Evolutionary conservation across 2,888 invertebrate genomes (phyloP).

Genomic region (Gonocerus acuteangulatus): DNA sequence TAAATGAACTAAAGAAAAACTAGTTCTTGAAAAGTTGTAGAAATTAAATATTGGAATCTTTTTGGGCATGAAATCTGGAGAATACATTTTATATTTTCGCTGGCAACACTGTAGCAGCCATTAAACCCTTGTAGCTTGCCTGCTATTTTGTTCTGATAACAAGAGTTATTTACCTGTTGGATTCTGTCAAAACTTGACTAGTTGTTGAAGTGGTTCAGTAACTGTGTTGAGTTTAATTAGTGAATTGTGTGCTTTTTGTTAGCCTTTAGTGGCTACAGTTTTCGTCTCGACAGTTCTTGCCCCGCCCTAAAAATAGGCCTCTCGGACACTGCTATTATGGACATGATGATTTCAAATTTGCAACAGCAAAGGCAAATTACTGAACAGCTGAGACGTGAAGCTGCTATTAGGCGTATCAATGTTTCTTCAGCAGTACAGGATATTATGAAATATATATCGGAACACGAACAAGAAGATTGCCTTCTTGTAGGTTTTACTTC

Average conservation of each 20-base stretch:
- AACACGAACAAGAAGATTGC: constrained; percentile 89
- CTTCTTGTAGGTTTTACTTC: constrained; percentile 87
- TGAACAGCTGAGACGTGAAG: constrained; percentile 87
- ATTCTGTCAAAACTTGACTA: too few relatives aligned
- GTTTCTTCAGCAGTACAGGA: constrained; percentile 84
- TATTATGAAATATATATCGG: constrained; percentile 81
- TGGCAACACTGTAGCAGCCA: too few relatives aligned
- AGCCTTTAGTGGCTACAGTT: constrained; percentile 19
- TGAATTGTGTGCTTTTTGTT: not conserved
- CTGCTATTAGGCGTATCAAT: constrained; percentile 74
- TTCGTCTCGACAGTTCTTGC: constrained; percentile 33
- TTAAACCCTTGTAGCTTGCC: too few relatives aligned
- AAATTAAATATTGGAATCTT: too few relatives aligned
- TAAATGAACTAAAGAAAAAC: too few relatives aligned
- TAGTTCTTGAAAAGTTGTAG: too few relatives aligned
- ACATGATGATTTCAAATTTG: constrained; percentile 86
- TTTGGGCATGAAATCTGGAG: too few relatives aligned
- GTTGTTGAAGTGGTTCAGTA: too few relatives aligned
- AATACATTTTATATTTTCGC: too few relatives aligned
- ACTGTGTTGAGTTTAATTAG: too few relatives aligned
- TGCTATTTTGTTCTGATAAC: too few relatives aligned
- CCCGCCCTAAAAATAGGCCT: constrained; percentile 64
- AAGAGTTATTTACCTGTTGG: too few relatives aligned
- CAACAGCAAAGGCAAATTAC: constrained; percentile 91
- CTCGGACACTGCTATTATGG: constrained; percentile 82